phyloP scores from a whole-genome alignment of 2,113 vertebrate species.

The Ceuthmochares aereus region DNA sequence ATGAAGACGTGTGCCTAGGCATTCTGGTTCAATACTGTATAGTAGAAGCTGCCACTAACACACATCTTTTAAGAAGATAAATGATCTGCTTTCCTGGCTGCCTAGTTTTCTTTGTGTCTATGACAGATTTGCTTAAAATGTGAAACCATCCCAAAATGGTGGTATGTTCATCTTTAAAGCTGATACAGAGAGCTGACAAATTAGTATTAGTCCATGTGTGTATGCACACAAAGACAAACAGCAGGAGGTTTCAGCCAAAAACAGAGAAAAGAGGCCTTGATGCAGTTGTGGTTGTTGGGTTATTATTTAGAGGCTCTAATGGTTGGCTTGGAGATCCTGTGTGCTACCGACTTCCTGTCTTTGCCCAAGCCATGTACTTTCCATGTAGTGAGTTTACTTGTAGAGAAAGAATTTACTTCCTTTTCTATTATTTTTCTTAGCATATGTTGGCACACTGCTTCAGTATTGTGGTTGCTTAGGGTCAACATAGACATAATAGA shows the following conservation, averaged over 20 bases:
- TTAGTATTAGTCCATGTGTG: neutral
- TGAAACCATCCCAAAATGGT: neutral
- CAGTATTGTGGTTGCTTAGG: neutral
- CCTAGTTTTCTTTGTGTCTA: neutral
- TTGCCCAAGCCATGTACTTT: neutral
- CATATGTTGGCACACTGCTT: neutral
- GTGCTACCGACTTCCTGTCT: neutral
- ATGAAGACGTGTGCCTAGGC: neutral
- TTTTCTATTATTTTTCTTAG: neutral
- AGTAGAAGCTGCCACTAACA: neutral
- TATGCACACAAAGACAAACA: neutral
- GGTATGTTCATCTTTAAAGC: neutral
- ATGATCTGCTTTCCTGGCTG: neutral
- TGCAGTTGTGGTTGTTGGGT: neutral
- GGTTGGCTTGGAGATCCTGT: neutral
- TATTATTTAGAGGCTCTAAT: neutral
- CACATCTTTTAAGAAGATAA: accelerated
- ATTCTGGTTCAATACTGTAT: accelerated
- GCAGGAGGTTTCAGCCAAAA: neutral
- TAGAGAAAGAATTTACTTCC: neutral
- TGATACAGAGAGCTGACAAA: neutral
- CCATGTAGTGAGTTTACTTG: neutral
- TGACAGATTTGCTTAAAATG: neutral
- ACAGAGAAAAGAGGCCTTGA: neutral
- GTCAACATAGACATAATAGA: neutral